Evolutionary conservation across 2,888 invertebrate genomes (phyloP).

Genomic region (Coenonympha arcania): DNA sequence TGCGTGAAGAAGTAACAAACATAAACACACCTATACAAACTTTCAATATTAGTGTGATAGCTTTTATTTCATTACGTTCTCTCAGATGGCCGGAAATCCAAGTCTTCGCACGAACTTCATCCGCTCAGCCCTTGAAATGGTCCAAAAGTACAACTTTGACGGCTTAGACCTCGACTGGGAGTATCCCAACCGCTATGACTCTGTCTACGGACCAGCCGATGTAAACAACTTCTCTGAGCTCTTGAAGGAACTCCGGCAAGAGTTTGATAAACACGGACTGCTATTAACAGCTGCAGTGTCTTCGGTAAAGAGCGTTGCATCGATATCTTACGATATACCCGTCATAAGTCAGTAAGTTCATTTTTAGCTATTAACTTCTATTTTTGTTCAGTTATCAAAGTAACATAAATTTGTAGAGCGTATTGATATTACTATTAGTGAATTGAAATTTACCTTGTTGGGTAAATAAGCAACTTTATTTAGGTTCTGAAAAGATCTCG

Average conservation of each 20-base stretch:
- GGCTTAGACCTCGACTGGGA: constrained; percentile 85
- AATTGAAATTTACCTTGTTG: no score
- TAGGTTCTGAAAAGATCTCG: no score
- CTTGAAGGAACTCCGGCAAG: constrained; percentile 71
- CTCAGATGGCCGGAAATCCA: constrained; percentile 58
- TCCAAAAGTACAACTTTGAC: constrained; percentile 76
- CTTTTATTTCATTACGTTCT: no score
- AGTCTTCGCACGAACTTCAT: constrained; percentile 70
- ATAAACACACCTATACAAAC: no score
- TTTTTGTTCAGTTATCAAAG: no score
- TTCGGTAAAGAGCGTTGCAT: constrained; percentile 62
- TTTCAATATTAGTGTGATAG: no score
- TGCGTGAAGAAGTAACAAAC: no score
- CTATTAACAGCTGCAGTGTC: constrained; percentile 76
- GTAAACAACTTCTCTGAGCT: constrained; percentile 68
- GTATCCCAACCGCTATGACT: constrained; percentile 76
- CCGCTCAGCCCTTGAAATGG: constrained; percentile 67
- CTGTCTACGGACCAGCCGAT: constrained; percentile 57
- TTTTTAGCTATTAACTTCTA: neutral
- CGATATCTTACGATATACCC: constrained; percentile 75
- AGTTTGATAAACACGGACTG: constrained; percentile 68
- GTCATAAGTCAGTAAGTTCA: constrained; percentile 64
- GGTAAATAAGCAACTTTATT: no score
- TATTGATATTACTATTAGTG: no score
- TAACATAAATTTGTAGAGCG: no score